A percentile compares a stretch with the other conserved stretches of the same genome.
phyloP scores from a whole-genome alignment of 2,113 vertebrate species.

The Psittacula cyanocephala region DNA sequence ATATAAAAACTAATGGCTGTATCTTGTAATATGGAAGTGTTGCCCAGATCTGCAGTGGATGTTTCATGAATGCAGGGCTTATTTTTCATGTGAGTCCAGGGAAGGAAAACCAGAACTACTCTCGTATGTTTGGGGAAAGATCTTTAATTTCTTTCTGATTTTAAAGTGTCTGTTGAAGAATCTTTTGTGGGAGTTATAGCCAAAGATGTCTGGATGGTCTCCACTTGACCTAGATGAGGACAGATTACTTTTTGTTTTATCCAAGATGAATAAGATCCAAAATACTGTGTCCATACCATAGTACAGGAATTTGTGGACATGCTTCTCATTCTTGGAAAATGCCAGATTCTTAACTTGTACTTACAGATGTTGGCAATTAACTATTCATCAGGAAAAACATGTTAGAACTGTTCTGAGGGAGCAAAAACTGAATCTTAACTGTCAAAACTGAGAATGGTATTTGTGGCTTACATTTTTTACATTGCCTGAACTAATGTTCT shows the following conservation, averaged over 20 bases:
- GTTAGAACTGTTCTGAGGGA: slow-evolving; percentile 30
- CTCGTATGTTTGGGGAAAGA: neutral
- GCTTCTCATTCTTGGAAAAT: slow-evolving; percentile 46
- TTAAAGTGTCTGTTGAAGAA: slow-evolving; percentile 2
- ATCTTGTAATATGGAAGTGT: neutral
- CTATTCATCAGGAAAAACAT: slow-evolving; percentile 13
- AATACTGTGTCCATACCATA: slow-evolving; percentile 3
- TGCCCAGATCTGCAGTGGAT: neutral
- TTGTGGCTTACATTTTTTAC: neutral
- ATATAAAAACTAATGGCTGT: neutral
- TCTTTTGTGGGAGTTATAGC: slow-evolving; percentile 16
- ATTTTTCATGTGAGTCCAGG: neutral
- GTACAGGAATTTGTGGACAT: slow-evolving; percentile 30
- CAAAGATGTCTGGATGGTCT: slow-evolving; percentile 35
- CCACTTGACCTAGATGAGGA: neutral
- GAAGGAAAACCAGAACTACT: neutral
- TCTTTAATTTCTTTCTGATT: neutral
- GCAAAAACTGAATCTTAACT: neutral
- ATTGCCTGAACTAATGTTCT: neutral
- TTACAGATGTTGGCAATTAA: slow-evolving; percentile 35
- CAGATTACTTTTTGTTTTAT: neutral
- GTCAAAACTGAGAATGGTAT: neutral
- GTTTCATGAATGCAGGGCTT: neutral
- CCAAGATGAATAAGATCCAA: neutral
- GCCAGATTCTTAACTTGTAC: neutral